Base-by-base conservation (phyloP, 2,113 vertebrate species). In the Grantiella picta region DNA sequence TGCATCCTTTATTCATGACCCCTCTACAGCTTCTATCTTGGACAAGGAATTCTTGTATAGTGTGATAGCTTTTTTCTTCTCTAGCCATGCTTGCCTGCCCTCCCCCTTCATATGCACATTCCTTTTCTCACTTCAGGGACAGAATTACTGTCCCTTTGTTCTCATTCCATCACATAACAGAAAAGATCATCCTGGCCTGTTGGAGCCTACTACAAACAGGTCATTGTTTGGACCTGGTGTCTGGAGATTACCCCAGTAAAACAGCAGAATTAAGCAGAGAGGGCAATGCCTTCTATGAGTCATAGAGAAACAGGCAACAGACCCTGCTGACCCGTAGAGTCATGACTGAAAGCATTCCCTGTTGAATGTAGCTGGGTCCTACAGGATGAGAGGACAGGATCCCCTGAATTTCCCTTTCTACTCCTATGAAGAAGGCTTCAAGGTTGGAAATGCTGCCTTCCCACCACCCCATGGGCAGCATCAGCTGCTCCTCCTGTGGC, bases 381-480 rank as follows among this genome's bases (percentile, higher is more conserved):
- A 71, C 21, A 44, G 12, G 28, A 61, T 23, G 20, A 85, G 27
- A 70, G 27, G 24, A 54, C 35, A 78, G 8, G 7, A 54, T 42
- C 5, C 27, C 24, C 28, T 6, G 9, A 72, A 9, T 42, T 82
- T 82, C 40, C 75, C 20, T 52, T 85, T 90, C 66, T 42, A 56
- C 5, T 7, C 12, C 23, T 9, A 23, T 33, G 60, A 38, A 80
- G 33, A 47, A 17, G 5, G 31, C 69, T 76, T 49, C 31, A 33
- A 79, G 68, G 31, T 3, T 82, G 52, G 18, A 52, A 81, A 70
- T 11, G 7, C 28, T 83, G 16, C 44, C 11, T 54, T 56, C 27
- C 9, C 11, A 7, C 5, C 1, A 0, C 20, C 25, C n/a, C 36
- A 33, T 22, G 44, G 35, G 56, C 38, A 38, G 20, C 1, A 2